Conservation (phyloP, 2,888 invertebrate species). For the Cheilosia vernalis region DNA sequence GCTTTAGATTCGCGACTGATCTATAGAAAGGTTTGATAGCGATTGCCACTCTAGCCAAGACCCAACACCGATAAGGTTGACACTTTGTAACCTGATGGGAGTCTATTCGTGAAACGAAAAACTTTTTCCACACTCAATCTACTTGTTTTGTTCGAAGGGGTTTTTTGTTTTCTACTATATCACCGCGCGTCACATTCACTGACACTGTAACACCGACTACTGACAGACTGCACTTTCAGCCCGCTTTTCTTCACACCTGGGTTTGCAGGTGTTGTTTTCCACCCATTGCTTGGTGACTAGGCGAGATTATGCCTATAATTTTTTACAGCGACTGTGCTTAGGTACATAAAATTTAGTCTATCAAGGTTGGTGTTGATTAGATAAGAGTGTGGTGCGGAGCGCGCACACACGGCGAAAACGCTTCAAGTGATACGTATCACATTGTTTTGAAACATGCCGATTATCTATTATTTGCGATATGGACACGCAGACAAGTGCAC, state of each 20-base stretch:
- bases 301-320: not conserved
- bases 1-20: conserved; percentile 3
- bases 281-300: conserved; percentile 1
- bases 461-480: conserved; percentile 16
- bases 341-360: conserved; percentile 10
- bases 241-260: not conserved
- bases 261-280: not conserved
- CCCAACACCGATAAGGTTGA: not conserved
- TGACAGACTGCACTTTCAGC: conserved; percentile 27
- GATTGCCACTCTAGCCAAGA: not conserved
- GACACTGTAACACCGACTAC: conserved; percentile 5
- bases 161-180: not conserved
- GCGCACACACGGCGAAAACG: not conserved
- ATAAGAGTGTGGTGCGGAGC: conserved; percentile 1
- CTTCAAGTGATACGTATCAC: conserved; percentile 6
- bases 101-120: not conserved
- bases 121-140: not conserved
- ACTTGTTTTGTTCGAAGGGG: not conserved
- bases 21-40: conserved; percentile 17
- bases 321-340: not conserved
- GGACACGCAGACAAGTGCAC: conserved; percentile 3
- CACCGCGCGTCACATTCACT: conserved; percentile 13
- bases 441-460: conserved; percentile 14
- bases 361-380: conserved; percentile 38
- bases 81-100: not conserved